A percentile compares a stretch with the other conserved stretches of the same genome.
Conservation (phyloP, 2,113 vertebrate genomes). For the Pseudonaja textilis region DNA sequence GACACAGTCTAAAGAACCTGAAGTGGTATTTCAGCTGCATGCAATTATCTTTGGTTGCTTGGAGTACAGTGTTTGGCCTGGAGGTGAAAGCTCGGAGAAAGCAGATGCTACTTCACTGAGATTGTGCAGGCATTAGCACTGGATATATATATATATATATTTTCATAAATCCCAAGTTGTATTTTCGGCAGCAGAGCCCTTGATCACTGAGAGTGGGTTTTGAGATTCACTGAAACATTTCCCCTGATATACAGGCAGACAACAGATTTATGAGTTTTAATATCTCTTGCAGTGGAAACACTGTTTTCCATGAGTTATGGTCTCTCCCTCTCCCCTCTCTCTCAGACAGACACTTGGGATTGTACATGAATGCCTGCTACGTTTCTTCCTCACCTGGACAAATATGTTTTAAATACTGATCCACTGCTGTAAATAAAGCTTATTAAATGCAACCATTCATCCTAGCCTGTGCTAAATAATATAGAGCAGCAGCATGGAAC, state of each 20-base stretch:
- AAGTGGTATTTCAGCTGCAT: neutral
- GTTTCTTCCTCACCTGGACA: neutral
- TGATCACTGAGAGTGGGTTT: conserved; percentile 1
- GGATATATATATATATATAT: neutral
- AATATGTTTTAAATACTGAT: conserved; percentile 5
- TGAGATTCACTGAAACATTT: neutral
- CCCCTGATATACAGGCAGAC: neutral
- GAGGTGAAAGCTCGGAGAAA: conserved; percentile 2
- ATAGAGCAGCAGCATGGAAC: neutral
- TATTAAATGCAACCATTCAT: neutral
- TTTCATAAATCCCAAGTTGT: conserved; percentile 10
- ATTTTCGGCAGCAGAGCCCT: conserved; percentile 4
- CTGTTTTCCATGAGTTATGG: conserved; percentile 2
- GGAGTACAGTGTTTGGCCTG: neutral
- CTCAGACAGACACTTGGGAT: conserved; percentile 20
- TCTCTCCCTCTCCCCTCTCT: no score
- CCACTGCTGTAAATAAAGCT: neutral
- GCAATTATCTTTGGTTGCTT: conserved; percentile 11
- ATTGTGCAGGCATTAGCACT: conserved; percentile 5
- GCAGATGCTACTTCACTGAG: neutral
- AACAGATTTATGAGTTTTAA: conserved; percentile 29
- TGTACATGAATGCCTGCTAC: neutral
- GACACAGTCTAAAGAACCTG: neutral
- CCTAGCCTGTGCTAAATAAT: neutral
- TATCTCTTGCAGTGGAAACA: neutral